Evolutionary conservation across 2,113 vertebrate genomes (phyloP).

Genomic region (Neopipo cinnamomea): DNA sequence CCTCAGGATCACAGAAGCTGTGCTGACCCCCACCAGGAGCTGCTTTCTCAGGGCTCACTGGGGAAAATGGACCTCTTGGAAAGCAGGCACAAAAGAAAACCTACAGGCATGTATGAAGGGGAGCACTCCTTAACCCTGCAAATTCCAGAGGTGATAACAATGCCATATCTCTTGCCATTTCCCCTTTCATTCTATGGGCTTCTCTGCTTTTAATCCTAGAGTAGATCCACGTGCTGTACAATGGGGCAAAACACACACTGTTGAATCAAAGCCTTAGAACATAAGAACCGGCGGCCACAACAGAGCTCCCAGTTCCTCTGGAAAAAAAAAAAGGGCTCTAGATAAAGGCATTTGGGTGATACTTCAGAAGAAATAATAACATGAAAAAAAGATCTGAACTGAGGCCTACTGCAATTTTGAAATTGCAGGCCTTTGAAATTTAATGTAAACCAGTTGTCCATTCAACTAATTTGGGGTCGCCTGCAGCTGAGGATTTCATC

Average conservation of each 20-base stretch:
- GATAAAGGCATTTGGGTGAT: background rate
- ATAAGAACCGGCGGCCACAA: background rate
- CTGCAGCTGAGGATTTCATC: background rate
- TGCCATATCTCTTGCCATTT: background rate
- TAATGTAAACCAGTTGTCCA: background rate
- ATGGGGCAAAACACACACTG: background rate
- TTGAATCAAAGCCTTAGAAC: background rate
- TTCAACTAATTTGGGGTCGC: background rate
- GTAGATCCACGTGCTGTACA: background rate
- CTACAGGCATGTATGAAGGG: background rate
- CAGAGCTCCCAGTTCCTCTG: background rate
- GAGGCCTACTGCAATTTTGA: background rate
- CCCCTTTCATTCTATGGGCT: background rate
- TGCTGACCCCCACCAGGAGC: background rate
- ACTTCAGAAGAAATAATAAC: background rate
- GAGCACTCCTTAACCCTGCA: fast-evolving
- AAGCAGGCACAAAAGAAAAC: background rate
- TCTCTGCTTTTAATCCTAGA: background rate
- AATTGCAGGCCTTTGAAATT: background rate
- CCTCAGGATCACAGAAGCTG: background rate
- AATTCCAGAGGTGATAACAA: background rate
- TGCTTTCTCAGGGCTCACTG: background rate
- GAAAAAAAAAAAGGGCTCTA: background rate
- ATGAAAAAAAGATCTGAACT: background rate
- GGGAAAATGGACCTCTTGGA: background rate